Evolutionary conservation across 2,797 vertebrate genomes (phyloP).

Genomic region (Crocidura indochinensis): DNA sequence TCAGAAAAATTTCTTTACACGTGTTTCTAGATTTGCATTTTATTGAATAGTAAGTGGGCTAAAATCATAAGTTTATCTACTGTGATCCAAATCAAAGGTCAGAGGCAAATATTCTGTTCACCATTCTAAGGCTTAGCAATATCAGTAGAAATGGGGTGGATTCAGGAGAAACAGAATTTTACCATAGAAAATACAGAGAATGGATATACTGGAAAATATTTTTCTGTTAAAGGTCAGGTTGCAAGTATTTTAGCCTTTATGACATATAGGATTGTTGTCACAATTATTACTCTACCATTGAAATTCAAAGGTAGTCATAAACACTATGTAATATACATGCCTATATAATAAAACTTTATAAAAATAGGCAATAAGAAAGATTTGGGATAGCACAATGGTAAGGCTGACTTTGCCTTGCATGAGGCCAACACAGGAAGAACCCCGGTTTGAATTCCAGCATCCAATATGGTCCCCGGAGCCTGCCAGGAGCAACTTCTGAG

Average conservation of each 20-base stretch:
- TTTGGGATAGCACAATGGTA: neutral
- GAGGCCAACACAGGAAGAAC: too few relatives aligned
- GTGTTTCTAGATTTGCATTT: neutral
- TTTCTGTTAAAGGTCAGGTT: neutral
- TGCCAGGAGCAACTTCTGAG: too few relatives aligned
- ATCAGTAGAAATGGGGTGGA: too few relatives aligned
- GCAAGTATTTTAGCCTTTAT: conserved; percentile 32
- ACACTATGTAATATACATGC: too few relatives aligned
- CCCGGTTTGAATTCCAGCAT: too few relatives aligned
- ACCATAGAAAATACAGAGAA: conserved; percentile 18
- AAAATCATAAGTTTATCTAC: neutral
- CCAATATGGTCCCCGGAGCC: too few relatives aligned
- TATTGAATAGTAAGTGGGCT: neutral
- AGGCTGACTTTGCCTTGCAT: too few relatives aligned
- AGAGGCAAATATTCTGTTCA: neutral
- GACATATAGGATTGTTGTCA: neutral
- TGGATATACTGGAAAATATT: conserved; percentile 14
- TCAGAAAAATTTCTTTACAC: neutral
- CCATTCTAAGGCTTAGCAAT: too few relatives aligned
- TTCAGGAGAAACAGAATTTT: neutral
- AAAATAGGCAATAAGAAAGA: neutral
- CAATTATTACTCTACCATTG: neutral
- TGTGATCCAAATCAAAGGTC: neutral
- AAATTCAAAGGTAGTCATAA: conserved; percentile 24
- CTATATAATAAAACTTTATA: conserved; percentile 21